Base-by-base conservation (phyloP, 2,888 invertebrate genomes). In the Steinernema scapterisci region DNA sequence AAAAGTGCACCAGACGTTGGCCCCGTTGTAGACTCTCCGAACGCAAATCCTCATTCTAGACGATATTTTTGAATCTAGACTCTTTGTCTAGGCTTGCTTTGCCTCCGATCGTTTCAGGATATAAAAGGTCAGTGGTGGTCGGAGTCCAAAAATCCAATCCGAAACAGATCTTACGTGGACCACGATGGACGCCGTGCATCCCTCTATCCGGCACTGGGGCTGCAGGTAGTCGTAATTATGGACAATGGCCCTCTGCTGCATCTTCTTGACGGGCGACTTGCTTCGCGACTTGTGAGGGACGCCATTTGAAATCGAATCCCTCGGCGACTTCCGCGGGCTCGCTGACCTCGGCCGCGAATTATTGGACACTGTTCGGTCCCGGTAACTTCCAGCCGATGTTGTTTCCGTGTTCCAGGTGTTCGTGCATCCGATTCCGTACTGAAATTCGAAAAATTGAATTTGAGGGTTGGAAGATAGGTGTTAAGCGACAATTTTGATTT, bases 131-230 rank as follows among this genome's bases (percentile, higher is more conserved):
- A n/a, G n/a, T n/a, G n/a, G n/a, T n/a, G n/a, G n/a, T n/a, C n/a
- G n/a, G n/a, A n/a, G n/a, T n/a, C n/a, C n/a, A n/a, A n/a, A n/a
- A n/a, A n/a, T n/a, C n/a, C n/a, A n/a, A n/a, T n/a, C n/a, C n/a
- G n/a, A n/a, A n/a, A n/a, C n/a, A n/a, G n/a, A 38, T 76, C 80
- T 76, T 63, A 86, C 86, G 71, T 85, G 82, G 19, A 86, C 86
- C 25, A 86, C 78, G 52, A 86, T 81, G 27, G 81, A 77, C 1
- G 83, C 85, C 0, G 84, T 80, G 74, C 86, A 86, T 0, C 86
- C 86, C 74, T 86, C 86, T 56, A 83, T 63, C 63, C 84, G 82
- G 76, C 86, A 86, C 72, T 87, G 86, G 1, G 82, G 79, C 74
- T 84, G 83, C 19, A 85, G 75, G 74, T 86, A 86, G 75, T 86